Conservation (phyloP, 2,797 vertebrate species). For the Amniataba percoides region DNA sequence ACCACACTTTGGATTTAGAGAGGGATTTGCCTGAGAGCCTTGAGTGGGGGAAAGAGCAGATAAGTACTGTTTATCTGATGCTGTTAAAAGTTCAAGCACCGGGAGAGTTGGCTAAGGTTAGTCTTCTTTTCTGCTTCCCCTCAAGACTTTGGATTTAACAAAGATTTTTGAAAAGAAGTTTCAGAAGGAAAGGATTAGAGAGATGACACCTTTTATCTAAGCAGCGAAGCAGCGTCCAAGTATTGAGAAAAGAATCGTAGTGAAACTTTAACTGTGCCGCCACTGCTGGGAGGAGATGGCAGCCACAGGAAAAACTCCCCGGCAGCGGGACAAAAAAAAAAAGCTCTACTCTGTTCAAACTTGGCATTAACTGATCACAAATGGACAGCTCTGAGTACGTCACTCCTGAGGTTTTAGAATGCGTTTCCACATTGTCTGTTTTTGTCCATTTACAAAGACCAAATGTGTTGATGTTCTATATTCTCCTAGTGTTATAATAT, state of each 20-base stretch:
- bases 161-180: constrained; percentile 47
- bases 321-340: not conserved
- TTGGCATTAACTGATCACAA: no score
- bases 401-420: no score
- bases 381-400: no score
- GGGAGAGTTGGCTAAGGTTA: constrained; percentile 48
- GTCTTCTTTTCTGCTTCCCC: constrained; percentile 34
- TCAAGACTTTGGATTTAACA: constrained; percentile 60
- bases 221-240: constrained; percentile 10
- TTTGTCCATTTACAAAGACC: no score
- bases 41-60: constrained; percentile 43
- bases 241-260: constrained; percentile 3
- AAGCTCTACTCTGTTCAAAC: not conserved
- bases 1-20: constrained; percentile 53
- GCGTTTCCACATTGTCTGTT: no score
- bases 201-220: constrained; percentile 47
- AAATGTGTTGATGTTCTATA: no score
- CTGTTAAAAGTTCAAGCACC: constrained; percentile 53
- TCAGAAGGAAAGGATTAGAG: constrained; percentile 47
- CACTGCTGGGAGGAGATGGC: not conserved
- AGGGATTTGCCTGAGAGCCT: constrained; percentile 58
- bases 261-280: not conserved
- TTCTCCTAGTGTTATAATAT: no score
- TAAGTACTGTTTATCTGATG: constrained; percentile 67
- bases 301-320: not conserved